Percentiles rank a stretch among this genome's conserved stretches.
Evolutionary conservation across 2,797 vertebrate species (phyloP).

Genomic region (Tamandua tetradactyla): DNA sequence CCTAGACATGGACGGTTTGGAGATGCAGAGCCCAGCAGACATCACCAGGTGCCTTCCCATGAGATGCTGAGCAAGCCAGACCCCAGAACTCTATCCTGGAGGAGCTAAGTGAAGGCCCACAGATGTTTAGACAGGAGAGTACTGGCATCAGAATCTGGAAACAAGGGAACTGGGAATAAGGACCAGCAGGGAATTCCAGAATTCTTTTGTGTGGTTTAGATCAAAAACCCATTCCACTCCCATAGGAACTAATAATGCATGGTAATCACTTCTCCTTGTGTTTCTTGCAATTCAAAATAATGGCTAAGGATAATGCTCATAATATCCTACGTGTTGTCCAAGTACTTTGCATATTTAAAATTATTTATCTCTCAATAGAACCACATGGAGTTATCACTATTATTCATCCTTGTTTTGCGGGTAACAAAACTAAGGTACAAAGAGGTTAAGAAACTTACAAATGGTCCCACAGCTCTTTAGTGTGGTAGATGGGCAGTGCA

Average conservation of each 20-base stretch:
- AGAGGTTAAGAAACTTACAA: background rate
- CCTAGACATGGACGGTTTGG: no score
- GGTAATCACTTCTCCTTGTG: background rate
- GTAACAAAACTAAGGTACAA: no score
- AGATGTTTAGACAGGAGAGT: no score
- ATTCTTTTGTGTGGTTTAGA: background rate
- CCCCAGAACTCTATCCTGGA: no score
- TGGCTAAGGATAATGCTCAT: background rate
- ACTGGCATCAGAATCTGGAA: no score
- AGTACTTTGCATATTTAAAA: background rate
- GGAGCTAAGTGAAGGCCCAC: no score
- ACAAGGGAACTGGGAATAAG: no score
- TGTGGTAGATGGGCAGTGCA: background rate
- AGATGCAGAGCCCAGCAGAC: no score
- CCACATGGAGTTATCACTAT: rapidly evolving
- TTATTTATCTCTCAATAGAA: background rate
- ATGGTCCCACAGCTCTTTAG: background rate
- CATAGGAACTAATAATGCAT: background rate
- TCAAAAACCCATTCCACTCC: background rate
- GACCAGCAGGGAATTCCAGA: background rate
- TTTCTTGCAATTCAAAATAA: background rate
- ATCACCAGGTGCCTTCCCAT: no score
- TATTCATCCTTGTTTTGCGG: background rate
- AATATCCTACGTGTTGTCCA: background rate
- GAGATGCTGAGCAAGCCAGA: no score